Conservation (phyloP, 1,140 invertebrate species). For the Zaprionus taronus region DNA sequence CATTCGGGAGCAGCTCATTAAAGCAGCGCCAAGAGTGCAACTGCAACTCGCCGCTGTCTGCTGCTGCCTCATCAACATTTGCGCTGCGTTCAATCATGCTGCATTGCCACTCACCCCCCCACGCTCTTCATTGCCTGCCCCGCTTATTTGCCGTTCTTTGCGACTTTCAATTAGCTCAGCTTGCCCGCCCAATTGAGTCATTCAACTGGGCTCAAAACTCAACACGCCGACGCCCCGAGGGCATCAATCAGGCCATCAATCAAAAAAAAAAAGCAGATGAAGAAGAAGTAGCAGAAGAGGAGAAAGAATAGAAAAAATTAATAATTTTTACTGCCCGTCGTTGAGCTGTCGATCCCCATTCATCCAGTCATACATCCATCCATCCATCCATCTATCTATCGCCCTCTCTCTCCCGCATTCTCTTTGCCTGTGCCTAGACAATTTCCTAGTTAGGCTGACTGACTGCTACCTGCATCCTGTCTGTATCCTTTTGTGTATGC, state of each 20-base stretch:
- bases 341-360: not conserved
- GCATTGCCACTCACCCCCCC: not conserved
- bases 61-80: conserved; percentile 15
- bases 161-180: conserved; percentile 44
- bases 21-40: conserved; percentile 41
- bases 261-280: conserved; percentile 27
- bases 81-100: conserved; percentile 34
- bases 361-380: not conserved
- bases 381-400: not conserved
- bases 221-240: conserved; percentile 24
- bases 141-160: not conserved
- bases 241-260: conserved; percentile 76
- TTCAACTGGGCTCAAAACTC: conserved; percentile 29
- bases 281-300: not conserved
- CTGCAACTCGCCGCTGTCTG: conserved; percentile 6
- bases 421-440: not conserved
- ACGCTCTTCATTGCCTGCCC: not conserved
- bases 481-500: conserved; percentile 26
- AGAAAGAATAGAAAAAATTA: not conserved
- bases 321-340: conserved; percentile 15
- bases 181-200: conserved; percentile 49
- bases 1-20: conserved; percentile 60
- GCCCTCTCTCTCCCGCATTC: too few relatives aligned
- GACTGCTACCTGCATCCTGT: conserved; percentile 9
- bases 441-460: conserved; percentile 25